Conservation (phyloP, 2,797 vertebrate species). For the Takifugu ocellatus region DNA sequence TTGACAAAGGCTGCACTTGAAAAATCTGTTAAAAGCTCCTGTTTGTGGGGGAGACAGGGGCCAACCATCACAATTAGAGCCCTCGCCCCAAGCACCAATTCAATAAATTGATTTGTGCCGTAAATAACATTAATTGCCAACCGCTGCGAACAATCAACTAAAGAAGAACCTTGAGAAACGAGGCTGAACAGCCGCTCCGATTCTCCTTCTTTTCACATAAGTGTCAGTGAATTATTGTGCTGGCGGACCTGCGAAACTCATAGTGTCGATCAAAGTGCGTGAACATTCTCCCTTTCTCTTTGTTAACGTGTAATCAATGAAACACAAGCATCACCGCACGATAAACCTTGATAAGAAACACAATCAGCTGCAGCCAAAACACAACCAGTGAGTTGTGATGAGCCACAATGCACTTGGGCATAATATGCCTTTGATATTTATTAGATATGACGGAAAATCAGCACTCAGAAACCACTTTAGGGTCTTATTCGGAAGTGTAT, state of each 20-base stretch:
- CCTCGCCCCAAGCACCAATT: not conserved
- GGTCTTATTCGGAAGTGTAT: not conserved
- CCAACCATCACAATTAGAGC: too few species aligned
- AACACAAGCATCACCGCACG: not conserved
- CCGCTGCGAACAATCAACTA: not conserved
- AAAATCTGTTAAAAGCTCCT: too few species aligned
- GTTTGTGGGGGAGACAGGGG: too few species aligned
- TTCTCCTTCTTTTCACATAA: too few species aligned
- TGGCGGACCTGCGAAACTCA: too few species aligned
- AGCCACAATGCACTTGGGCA: too few species aligned
- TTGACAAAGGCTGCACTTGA: too few species aligned
- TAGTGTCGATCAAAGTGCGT: too few species aligned
- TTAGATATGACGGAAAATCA: not conserved
- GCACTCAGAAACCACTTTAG: not conserved
- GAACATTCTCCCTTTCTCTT: not conserved
- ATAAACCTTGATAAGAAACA: not conserved
- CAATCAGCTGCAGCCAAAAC: not conserved
- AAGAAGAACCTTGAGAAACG: too few species aligned
- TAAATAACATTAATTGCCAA: not conserved
- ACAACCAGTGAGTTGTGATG: not conserved
- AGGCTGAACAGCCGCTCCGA: too few species aligned
- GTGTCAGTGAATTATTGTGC: too few species aligned
- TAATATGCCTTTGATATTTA: not conserved
- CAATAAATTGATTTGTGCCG: not conserved
- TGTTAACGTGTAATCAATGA: not conserved